Evolutionary conservation across 2,113 vertebrate species (phyloP), one percentile per base, ranked within the genome.

Genomic region (Microcebus jonahi): DNA sequence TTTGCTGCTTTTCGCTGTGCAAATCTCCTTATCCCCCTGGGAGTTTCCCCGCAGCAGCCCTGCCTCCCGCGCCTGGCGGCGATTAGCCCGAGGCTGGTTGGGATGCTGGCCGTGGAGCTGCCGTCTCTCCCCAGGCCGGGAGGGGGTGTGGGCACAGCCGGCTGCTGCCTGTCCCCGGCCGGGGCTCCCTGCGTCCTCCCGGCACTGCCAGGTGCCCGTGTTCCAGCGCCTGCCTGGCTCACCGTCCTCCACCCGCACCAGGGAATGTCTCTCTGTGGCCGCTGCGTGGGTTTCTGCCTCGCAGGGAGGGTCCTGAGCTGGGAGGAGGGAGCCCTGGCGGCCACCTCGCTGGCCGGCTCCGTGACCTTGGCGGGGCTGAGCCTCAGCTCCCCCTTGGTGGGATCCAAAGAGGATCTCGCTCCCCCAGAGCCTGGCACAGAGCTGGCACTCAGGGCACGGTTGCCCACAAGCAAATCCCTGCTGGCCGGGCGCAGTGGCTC

Each of bases 1-100:
- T 77, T 93, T 89, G 61, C 79, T 91, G 65, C 90, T 96, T 93
- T 92, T 87, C 90, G 20, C 53, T 13, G 6, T 76, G 77, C 63
- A 84, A 39, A 93, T 90, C 87, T 82, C 86, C 0, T 0, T 29
- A 45, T 77, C 79, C 94, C 84, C 93, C 71, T 6, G 59, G 75
- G 96, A 88, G 45, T 83, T 94, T 88, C 45, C 84, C 79, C 36
- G 42, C 36, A 61, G 53, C 3, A 1, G 83, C 90, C 88, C 10
- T 34, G 39, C 45, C 83, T 94, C 86, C 85, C 59, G 36, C 2
- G 3, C 68, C 57, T 9, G 13, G 36, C 27, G 20, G 68, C 55
- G 34, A 71, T 93, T 48, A 81, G 84, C n/a, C 45, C 31, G 10
- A 25, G 12, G 71, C 85, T 91, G 4, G 1, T 85, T 79, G 80